These are phyloP conservation scores for Platypus cylindrus DNA, from an alignment of 2,888 invertebrate species.

Conservation along the genomic window DNA sequence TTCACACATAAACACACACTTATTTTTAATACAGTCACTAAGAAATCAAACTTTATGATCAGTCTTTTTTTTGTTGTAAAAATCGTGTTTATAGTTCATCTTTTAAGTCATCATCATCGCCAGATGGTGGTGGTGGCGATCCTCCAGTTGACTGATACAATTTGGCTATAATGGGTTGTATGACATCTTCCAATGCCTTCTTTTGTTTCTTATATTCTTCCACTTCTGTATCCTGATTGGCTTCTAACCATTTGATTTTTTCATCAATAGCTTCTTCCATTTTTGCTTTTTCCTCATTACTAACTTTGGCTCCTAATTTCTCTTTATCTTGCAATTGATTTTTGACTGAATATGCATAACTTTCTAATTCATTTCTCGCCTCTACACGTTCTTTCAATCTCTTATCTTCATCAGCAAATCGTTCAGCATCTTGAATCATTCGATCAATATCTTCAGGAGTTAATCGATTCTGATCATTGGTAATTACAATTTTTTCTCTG, in stretches of 20 bases:
- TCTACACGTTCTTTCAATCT: conserved; percentile 92
- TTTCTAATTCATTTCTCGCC: conserved; percentile 92
- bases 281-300: conserved; percentile 82
- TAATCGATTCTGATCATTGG: conserved; percentile 90
- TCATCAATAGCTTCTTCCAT: conserved; percentile 95
- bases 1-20: conserved; percentile 5
- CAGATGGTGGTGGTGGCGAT: conserved; percentile 56
- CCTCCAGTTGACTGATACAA: conserved; percentile 82
- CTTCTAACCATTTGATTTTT: conserved; percentile 95
- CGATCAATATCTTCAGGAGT: conserved; percentile 97
- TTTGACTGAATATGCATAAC: conserved; percentile 94
- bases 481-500: conserved; percentile 96
- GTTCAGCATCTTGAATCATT: conserved; percentile 99
- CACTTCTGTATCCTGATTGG: conserved; percentile 83
- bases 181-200: conserved; percentile 84
- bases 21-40: conserved; percentile 5
- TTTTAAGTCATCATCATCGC: conserved; percentile 60
- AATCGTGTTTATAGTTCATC: conserved; percentile 59
- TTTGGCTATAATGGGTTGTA: conserved; percentile 95
- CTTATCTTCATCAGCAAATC: conserved; percentile 98
- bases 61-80: conserved; percentile 10
- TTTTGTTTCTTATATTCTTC: conserved; percentile 90
- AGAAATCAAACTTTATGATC: conserved; percentile 8
- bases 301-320: conserved; percentile 83
- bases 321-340: conserved; percentile 87